phyloP scores from a whole-genome alignment of 1,140 invertebrate species.

The Vanessa atalanta region DNA sequence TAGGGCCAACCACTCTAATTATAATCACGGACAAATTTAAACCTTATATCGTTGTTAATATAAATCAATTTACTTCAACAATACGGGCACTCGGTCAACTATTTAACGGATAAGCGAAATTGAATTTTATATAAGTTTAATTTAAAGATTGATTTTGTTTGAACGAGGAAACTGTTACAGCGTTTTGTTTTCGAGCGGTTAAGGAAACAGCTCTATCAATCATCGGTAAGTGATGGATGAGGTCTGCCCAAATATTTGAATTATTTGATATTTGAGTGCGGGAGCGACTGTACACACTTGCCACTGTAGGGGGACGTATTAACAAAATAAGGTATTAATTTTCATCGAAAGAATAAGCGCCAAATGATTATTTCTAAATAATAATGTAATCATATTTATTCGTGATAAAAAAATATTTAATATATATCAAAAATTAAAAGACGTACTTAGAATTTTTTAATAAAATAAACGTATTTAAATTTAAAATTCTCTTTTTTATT shows the following conservation, averaged over 20 bases:
- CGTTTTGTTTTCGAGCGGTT: constrained; percentile 21
- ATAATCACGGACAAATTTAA: constrained; percentile 32
- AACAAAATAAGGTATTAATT: constrained; percentile 50
- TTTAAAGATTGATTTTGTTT: constrained; percentile 22
- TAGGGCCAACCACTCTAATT: constrained; percentile 48
- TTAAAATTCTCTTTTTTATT: too few species aligned
- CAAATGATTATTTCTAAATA: not conserved
- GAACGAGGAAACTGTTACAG: not conserved
- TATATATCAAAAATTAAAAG: too few species aligned
- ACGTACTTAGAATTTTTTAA: too few species aligned
- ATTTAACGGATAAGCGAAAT: not conserved
- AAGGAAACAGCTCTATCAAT: constrained; percentile 67
- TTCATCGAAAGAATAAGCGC: constrained; percentile 11
- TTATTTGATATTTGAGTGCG: constrained; percentile 72
- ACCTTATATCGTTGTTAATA: constrained; percentile 22
- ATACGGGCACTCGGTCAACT: not conserved
- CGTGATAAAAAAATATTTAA: too few species aligned
- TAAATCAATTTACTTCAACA: constrained; percentile 12
- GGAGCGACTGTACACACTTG: constrained; percentile 60
- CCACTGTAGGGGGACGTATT: constrained; percentile 48
- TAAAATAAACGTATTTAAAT: too few species aligned
- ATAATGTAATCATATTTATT: too few species aligned
- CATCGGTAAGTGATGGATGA: constrained; percentile 77
- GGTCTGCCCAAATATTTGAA: constrained; percentile 75
- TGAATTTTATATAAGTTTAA: constrained; percentile 4